A percentile compares a stretch with the other conserved stretches of the same genome.
phyloP scores from a whole-genome alignment of 2,113 vertebrate genomes.

The Mormyrus iriodes region DNA sequence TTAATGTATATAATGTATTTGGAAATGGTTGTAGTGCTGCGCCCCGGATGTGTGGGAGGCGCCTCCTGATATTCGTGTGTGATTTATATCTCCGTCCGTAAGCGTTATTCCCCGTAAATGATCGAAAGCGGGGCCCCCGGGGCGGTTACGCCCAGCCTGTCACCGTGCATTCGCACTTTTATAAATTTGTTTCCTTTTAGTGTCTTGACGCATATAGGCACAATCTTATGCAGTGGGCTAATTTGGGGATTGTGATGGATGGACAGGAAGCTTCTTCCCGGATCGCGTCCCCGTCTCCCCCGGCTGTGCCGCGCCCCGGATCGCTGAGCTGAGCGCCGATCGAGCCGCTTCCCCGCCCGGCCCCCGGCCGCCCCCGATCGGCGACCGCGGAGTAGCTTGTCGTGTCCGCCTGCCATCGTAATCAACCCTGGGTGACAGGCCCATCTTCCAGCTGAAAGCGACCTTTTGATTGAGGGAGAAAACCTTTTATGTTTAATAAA shows the following conservation, averaged over 20 bases:
- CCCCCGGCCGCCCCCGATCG: no score
- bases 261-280: neutral
- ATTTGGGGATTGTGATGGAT: neutral
- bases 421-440: no score
- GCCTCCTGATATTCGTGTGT: neutral
- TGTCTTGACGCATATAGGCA: no score
- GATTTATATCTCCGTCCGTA: neutral
- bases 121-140: neutral
- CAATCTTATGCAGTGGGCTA: no score
- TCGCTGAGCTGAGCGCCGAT: neutral
- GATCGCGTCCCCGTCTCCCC: no score
- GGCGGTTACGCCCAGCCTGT: neutral
- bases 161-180: neutral
- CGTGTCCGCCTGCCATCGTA: no score
- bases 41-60: neutral
- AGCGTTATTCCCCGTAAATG: neutral
- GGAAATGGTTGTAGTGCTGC: neutral
- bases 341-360: no score
- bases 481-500: neutral
- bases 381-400: no score
- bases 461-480: neutral
- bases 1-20: neutral
- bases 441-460: neutral
- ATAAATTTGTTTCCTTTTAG: neutral
- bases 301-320: no score